phyloP scores from a whole-genome alignment of 2,113 vertebrate species.

The Scartelaos histophorus region DNA sequence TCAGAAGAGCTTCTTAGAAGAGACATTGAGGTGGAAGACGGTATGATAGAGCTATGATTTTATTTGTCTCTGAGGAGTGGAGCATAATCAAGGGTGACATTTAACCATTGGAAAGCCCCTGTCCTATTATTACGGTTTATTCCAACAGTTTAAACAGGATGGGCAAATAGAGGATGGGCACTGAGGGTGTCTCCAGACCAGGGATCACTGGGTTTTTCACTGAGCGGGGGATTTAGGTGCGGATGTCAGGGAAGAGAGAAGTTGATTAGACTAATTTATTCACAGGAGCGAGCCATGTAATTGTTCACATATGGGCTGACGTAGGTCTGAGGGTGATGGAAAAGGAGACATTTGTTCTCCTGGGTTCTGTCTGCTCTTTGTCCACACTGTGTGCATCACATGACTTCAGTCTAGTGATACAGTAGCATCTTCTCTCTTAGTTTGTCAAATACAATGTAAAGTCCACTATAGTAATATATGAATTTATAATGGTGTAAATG shows the following conservation, averaged over 20 bases:
- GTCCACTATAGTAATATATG: neutral
- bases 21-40: neutral
- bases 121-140: neutral
- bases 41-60: neutral
- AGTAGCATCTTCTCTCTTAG: neutral
- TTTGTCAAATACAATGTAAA: neutral
- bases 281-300: slow-evolving; percentile 49
- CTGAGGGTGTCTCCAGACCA: slow-evolving; percentile 15
- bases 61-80: neutral
- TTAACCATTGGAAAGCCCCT: neutral
- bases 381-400: neutral
- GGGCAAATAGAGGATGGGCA: slow-evolving; percentile 21
- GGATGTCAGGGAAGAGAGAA: slow-evolving; percentile 53
- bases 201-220: slow-evolving; percentile 31
- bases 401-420: neutral
- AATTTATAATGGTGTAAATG: neutral
- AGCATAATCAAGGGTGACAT: neutral
- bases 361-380: slow-evolving; percentile 4
- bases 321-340: slow-evolving; percentile 21
- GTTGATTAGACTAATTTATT: slow-evolving; percentile 59
- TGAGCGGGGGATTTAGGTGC: slow-evolving; percentile 43
- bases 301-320: slow-evolving; percentile 50
- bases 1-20: neutral
- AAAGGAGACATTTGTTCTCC: slow-evolving; percentile 20
- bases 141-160: slow-evolving; percentile 5